Conservation (phyloP, 2,888 invertebrate genomes). For the Megalurothrips usitatus region DNA sequence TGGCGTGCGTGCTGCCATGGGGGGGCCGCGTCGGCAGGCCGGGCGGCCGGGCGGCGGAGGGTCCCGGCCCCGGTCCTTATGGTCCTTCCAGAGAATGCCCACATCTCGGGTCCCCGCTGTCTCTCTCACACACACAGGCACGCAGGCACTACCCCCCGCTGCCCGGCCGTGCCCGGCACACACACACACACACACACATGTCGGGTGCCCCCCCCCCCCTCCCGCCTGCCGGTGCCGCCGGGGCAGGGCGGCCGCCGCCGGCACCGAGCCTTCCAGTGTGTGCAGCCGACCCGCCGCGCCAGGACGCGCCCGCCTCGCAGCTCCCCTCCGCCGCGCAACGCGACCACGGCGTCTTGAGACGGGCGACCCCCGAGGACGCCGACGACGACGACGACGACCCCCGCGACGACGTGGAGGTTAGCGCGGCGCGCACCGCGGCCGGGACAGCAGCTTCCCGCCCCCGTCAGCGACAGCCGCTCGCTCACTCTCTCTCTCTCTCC, state of each 20-base stretch:
- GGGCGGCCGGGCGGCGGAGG: no score
- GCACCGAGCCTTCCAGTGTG: background rate
- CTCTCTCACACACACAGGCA: no score
- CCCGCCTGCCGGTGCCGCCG: background rate
- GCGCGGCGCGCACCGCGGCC: background rate
- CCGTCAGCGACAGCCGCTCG: background rate
- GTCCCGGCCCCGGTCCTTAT: no score
- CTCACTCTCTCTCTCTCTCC: background rate
- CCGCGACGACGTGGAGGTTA: background rate
- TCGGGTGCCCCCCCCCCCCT: background rate
- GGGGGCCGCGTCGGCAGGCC: no score
- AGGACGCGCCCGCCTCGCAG: background rate
- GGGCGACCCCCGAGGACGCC: no score
- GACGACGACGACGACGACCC: no score
- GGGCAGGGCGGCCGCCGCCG: no score
- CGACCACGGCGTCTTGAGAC: background rate
- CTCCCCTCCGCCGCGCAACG: background rate
- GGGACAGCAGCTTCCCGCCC: background rate
- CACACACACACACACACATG: conserved; percentile 3
- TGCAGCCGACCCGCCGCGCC: background rate
- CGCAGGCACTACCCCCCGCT: no score
- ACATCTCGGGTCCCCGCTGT: no score
- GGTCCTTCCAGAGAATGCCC: no score
- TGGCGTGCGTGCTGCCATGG: no score
- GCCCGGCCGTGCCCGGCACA: background rate